Conservation (phyloP, 2,797 vertebrate genomes). For the Astyanax mexicanus region DNA sequence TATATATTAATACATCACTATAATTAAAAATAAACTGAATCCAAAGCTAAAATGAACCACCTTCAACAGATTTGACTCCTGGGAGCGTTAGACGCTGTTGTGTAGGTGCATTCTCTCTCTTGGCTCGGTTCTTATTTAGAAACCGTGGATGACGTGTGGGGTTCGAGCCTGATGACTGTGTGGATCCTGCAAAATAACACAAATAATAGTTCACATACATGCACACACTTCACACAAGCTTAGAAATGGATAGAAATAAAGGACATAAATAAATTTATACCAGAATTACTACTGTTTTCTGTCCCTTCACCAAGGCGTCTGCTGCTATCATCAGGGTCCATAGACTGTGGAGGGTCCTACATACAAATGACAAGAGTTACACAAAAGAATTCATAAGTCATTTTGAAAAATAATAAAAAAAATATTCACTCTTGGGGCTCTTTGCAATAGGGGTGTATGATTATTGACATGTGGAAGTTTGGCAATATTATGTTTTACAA, state of each 20-base stretch:
- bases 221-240: neutral
- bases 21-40: neutral
- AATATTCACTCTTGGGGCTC: too few relatives aligned
- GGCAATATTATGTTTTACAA: too few relatives aligned
- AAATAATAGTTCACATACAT: neutral
- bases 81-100: slow-evolving; percentile 59
- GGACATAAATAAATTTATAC: neutral
- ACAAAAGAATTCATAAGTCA: neutral
- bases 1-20: neutral
- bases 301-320: neutral
- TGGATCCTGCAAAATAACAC: slow-evolving; percentile 30
- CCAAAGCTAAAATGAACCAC: slow-evolving; percentile 52
- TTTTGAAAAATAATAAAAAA: too few relatives aligned
- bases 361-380: neutral
- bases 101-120: slow-evolving; percentile 61
- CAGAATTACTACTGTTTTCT: neutral
- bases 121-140: slow-evolving; percentile 64
- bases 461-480: too few relatives aligned
- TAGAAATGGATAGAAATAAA: neutral
- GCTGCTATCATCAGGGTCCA: neutral
- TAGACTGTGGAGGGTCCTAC: neutral
- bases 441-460: too few relatives aligned
- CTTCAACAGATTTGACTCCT: slow-evolving; percentile 68
- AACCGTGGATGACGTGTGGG: slow-evolving; percentile 71
- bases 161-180: slow-evolving; percentile 51